Evolutionary conservation across 2,113 vertebrate species (phyloP).

Genomic region (Podiceps cristatus): DNA sequence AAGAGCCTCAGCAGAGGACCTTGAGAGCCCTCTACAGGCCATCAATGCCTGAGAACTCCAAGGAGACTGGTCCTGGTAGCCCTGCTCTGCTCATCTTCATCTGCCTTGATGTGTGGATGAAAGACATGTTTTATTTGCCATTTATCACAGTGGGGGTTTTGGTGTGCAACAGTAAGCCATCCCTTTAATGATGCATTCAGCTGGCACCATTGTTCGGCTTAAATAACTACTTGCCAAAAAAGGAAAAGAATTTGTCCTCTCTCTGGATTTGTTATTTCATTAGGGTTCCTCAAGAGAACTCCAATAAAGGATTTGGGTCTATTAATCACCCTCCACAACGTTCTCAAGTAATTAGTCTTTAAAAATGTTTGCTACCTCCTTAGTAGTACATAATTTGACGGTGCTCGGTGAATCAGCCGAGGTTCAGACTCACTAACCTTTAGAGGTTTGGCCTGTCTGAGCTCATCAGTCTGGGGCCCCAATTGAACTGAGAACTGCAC

Average conservation of each 20-base stretch:
- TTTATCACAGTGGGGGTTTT: constrained; percentile 51
- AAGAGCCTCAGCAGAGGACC: constrained; percentile 65
- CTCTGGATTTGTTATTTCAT: constrained; percentile 62
- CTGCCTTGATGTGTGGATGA: constrained; percentile 21
- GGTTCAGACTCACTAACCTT: constrained; percentile 46
- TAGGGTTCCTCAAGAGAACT: constrained; percentile 51
- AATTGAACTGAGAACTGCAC: neutral
- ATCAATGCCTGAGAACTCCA: neutral
- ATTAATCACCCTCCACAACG: constrained; percentile 62
- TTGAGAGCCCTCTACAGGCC: constrained; percentile 82
- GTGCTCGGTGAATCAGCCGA: neutral
- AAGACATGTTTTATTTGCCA: constrained; percentile 54
- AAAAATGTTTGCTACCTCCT: constrained; percentile 42
- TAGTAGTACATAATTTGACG: constrained; percentile 6
- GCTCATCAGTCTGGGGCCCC: constrained; percentile 23
- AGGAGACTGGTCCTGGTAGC: neutral
- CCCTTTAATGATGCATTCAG: constrained; percentile 52
- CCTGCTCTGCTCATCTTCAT: constrained; percentile 4
- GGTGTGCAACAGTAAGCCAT: constrained; percentile 23
- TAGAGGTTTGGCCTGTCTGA: constrained; percentile 15
- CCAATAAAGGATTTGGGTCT: constrained; percentile 60
- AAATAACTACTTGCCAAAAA: constrained; percentile 62
- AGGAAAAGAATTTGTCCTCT: constrained; percentile 66
- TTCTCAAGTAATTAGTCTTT: constrained; percentile 56
- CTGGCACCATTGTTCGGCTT: constrained; percentile 35